A percentile compares a stretch with the other conserved stretches of the same genome.
Conservation (phyloP, 2,888 invertebrate genomes). For the Caenorhabditis wallacei region DNA sequence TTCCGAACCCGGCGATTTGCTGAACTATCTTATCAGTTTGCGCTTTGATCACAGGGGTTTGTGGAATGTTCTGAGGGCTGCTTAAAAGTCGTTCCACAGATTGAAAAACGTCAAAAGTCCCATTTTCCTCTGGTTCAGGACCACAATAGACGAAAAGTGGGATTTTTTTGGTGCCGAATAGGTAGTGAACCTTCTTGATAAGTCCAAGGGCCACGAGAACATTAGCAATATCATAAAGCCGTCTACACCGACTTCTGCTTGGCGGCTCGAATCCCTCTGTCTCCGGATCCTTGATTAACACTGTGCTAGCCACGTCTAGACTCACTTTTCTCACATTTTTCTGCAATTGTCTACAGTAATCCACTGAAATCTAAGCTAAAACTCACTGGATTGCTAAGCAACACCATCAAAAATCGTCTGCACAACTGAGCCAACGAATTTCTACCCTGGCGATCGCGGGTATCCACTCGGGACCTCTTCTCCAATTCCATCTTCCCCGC, state of each 20-base stretch:
- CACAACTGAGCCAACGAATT: constrained; percentile 82
- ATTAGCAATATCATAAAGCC: constrained; percentile 90
- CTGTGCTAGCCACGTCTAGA: constrained; percentile 82
- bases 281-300: constrained; percentile 82
- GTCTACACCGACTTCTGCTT: constrained; percentile 84
- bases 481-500: constrained; percentile 35
- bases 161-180: constrained; percentile 83
- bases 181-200: constrained; percentile 87
- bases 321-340: constrained; percentile 78
- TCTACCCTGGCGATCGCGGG: constrained; percentile 67
- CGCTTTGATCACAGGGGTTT: constrained; percentile 70
- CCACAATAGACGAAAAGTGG: constrained; percentile 83
- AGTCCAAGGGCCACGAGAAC: constrained; percentile 89
- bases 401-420: constrained; percentile 82
- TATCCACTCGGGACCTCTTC: constrained; percentile 64
- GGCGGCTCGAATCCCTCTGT: constrained; percentile 83
- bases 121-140: constrained; percentile 79
- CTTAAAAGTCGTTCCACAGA: constrained; percentile 67
- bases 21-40: constrained; percentile 60
- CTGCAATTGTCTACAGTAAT: too few relatives aligned
- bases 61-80: constrained; percentile 60
- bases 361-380: too few relatives aligned
- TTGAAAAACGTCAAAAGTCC: constrained; percentile 64
- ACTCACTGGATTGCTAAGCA: constrained; percentile 81
- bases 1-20: constrained; percentile 63